Evolutionary conservation across 2,797 vertebrate genomes (phyloP).

Genomic region (Coracias cyanogaster): DNA sequence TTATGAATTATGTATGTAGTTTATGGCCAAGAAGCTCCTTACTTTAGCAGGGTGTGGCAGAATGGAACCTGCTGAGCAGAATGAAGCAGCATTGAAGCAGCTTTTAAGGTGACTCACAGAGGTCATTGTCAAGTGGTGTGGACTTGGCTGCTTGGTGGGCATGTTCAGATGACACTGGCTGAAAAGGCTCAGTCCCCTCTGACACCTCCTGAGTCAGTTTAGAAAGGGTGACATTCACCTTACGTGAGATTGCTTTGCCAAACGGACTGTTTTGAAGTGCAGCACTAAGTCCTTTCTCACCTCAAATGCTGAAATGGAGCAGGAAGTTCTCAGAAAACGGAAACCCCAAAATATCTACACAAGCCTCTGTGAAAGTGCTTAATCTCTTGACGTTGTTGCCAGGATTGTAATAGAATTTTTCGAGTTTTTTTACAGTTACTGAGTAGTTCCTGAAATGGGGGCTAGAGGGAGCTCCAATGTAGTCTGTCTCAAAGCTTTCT

Average conservation of each 20-base stretch:
- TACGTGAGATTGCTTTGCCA: fast-evolving
- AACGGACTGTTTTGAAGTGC: fast-evolving
- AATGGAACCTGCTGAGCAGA: fast-evolving
- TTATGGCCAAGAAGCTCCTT: neutral
- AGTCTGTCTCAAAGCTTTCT: neutral
- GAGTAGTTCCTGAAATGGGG: neutral
- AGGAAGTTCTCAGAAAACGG: neutral
- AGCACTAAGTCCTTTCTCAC: neutral
- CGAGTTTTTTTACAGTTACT: neutral
- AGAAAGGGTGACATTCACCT: fast-evolving
- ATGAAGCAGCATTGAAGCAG: neutral
- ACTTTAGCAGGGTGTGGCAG: neutral
- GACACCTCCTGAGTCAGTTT: fast-evolving
- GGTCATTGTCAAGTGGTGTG: too few relatives aligned
- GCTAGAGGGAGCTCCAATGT: conserved; percentile 70
- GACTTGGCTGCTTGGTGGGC: neutral
- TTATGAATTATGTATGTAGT: fast-evolving
- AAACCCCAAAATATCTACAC: fast-evolving
- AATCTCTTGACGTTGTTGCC: fast-evolving
- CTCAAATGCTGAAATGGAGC: neutral
- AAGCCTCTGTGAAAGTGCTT: fast-evolving
- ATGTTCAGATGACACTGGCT: fast-evolving
- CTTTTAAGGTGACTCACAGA: neutral
- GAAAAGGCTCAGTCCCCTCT: neutral
- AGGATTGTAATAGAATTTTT: fast-evolving